phyloP scores from a whole-genome alignment of 2,113 vertebrate genomes.

The Melierax canorus region DNA sequence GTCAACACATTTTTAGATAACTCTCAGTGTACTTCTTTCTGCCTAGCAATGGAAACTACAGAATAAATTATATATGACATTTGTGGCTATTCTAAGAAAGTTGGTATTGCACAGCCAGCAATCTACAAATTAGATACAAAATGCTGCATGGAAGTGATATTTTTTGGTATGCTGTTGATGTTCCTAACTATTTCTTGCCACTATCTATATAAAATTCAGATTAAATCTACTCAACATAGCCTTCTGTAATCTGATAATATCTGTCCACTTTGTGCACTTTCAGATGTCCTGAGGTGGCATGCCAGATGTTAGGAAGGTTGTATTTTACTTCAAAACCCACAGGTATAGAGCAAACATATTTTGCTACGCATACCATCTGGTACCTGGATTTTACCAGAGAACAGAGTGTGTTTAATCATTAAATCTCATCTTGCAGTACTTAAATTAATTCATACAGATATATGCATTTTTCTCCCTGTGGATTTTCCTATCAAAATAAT shows the following conservation, averaged over 20 bases:
- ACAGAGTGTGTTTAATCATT: background rate
- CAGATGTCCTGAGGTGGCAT: background rate
- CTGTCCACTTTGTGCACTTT: background rate
- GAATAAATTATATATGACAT: slow-evolving; percentile 69
- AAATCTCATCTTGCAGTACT: background rate
- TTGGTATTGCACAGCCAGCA: slow-evolving; percentile 34
- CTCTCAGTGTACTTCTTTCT: slow-evolving; percentile 27
- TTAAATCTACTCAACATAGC: background rate
- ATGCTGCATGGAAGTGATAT: background rate
- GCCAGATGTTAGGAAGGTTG: slow-evolving; percentile 33
- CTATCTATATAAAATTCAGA: background rate
- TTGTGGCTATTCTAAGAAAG: slow-evolving; percentile 51
- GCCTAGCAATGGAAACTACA: slow-evolving; percentile 60
- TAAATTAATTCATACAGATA: slow-evolving; percentile 35
- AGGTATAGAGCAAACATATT: background rate
- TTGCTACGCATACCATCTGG: background rate
- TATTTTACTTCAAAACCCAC: slow-evolving; percentile 35
- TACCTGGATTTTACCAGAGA: slow-evolving; percentile 15
- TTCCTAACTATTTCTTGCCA: background rate
- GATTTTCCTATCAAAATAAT: background rate
- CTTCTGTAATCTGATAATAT: background rate
- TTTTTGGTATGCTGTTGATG: background rate
- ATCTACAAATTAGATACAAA: slow-evolving; percentile 23
- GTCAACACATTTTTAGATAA: slow-evolving; percentile 69
- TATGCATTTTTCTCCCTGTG: background rate